Base-by-base conservation (phyloP, 1,140 invertebrate species). In the Hirudo medicinalis region DNA sequence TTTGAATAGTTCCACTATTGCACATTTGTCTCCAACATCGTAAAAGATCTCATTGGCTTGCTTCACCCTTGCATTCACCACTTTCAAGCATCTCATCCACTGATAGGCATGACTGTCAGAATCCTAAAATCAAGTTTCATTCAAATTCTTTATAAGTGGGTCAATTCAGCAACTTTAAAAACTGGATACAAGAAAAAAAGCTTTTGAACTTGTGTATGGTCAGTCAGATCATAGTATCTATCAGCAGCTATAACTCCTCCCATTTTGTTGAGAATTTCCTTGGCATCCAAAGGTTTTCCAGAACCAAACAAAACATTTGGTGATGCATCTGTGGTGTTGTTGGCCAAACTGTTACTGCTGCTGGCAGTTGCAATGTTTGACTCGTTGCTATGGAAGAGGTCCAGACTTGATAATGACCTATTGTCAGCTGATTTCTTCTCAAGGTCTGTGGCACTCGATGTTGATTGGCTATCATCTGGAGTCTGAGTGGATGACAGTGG, bases 51-150 rank as follows among this genome's bases (percentile, higher is more conserved):
- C 84, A 60, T 83, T 84, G 53, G 86, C 84, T 66, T 85, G 78
- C 76, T 83, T 82, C 43, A 87, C 77, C 57, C 86, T 77, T 54
- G 82, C 75, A 57, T 83, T 78, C 78, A 85, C 86, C 67, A 83
- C 84, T 76, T 84, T 81, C 77, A 87, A 82, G 75, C 86, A 87
- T 60, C 84, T 82, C 74, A 83, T 83, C 86, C 86, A 87, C 75
- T 86, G 84, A 75, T 81, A 84, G 76, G 80, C 83, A 82, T 81
- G 85, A 32, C 76, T 77, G 69, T 82, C 80, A 74, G 75, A 77
- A 6, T 78, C 77, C 80, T 81, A 72, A 22, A 75, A 32, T 22
- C 57, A 20, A 15, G 19, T 13, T 11, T 25, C 29, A 13, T 63
- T 63, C 8, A 1, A 63, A 11, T 63, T 22, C 11, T 13, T n/a